A percentile compares a stretch with the other conserved stretches of the same genome.
These are phyloP conservation scores for Tragelaphus strepsiceros DNA, from an alignment of 2,113 vertebrate species.

Conservation along the genomic window DNA sequence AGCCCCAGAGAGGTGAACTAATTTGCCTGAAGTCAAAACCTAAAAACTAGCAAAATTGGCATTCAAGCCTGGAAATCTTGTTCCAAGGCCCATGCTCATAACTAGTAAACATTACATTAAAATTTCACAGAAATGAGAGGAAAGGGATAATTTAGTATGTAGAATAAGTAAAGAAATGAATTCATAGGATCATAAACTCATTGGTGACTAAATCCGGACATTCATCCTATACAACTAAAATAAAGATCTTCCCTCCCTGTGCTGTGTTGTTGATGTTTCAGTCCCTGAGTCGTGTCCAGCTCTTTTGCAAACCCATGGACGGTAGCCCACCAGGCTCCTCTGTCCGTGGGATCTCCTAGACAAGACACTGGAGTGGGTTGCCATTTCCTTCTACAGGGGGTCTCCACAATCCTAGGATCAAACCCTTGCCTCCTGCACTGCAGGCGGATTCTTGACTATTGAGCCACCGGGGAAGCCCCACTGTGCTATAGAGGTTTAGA, in stretches of 20 bases:
- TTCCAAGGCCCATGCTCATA: background rate
- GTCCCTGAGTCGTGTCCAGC: background rate
- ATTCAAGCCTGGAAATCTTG: background rate
- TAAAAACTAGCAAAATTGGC: background rate
- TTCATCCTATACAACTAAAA: background rate
- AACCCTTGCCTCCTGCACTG: background rate
- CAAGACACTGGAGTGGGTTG: background rate
- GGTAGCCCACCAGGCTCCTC: background rate
- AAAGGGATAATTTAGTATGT: background rate
- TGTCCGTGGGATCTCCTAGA: background rate
- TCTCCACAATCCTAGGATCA: background rate
- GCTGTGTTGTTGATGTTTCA: background rate
- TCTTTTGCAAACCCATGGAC: background rate
- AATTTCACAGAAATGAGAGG: background rate
- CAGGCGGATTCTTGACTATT: background rate
- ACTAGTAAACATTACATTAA: background rate
- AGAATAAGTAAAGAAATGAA: background rate
- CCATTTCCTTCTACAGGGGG: background rate
- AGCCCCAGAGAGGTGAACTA: background rate
- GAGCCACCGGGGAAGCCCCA: background rate
- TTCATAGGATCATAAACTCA: background rate
- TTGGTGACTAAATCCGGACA: background rate
- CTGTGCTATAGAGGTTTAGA: background rate
- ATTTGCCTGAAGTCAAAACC: background rate
- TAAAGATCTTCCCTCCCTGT: background rate